These are phyloP conservation scores for Xyliphius kryptos DNA, from an alignment of 2,113 vertebrate species.

Conservation along the genomic window DNA sequence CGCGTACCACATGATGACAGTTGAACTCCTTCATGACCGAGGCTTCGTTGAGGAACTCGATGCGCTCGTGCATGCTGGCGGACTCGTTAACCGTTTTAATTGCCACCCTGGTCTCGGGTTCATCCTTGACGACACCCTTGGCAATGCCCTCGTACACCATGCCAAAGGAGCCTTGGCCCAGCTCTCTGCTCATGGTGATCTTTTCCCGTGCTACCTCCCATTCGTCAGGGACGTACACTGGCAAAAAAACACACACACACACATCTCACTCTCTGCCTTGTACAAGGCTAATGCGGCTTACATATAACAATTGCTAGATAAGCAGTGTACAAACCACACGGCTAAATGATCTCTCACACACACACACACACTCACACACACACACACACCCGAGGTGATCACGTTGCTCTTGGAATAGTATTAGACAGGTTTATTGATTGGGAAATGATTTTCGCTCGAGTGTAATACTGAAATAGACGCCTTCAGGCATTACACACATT, in stretches of 20 bases:
- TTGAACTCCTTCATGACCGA: constrained; percentile 99
- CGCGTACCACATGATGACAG: constrained; percentile 98
- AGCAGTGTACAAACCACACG: no score
- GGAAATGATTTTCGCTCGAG: no score
- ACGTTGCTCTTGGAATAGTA: no score
- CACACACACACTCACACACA: background rate
- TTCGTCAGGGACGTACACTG: constrained; percentile 95
- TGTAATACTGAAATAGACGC: no score
- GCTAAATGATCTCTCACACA: background rate
- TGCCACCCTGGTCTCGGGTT: constrained; percentile 85
- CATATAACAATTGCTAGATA: no score
- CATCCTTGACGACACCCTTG: constrained; percentile 93
- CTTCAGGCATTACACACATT: no score
- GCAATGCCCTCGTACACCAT: constrained; percentile 97
- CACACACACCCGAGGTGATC: no score
- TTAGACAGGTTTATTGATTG: no score
- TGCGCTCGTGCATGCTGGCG: constrained; percentile 92
- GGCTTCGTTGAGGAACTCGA: constrained; percentile 96
- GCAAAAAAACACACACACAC: background rate
- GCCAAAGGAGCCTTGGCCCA: constrained; percentile 96
- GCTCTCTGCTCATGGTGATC: constrained; percentile 85
- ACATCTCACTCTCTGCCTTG: no score
- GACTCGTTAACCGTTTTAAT: constrained; percentile 97
- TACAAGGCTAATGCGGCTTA: no score
- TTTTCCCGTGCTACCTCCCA: constrained; percentile 97